Evolutionary conservation across 2,888 invertebrate species (phyloP).

Genomic region (Campoplex capitator): DNA sequence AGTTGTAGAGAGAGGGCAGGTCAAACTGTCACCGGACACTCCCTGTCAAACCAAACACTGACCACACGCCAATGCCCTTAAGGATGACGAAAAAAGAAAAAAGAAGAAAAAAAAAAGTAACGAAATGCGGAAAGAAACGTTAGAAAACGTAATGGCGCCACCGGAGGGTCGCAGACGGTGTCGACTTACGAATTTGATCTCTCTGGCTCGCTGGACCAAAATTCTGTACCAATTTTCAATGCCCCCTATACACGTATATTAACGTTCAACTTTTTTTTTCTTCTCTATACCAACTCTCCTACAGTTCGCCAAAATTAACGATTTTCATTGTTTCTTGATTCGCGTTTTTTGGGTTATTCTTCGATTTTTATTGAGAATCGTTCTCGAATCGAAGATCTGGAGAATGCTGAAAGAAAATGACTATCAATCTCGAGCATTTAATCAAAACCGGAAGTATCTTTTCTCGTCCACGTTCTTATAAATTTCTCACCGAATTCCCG

Average conservation of each 20-base stretch:
- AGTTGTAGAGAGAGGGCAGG: slow-evolving; percentile 68
- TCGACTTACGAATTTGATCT: slow-evolving; percentile 76
- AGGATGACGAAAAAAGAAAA: slow-evolving; percentile 34
- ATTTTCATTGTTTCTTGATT: neutral
- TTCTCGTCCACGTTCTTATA: neutral
- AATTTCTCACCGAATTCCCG: neutral
- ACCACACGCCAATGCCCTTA: slow-evolving; percentile 73
- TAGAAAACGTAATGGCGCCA: slow-evolving; percentile 47
- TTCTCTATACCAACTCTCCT: neutral
- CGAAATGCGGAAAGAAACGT: slow-evolving; percentile 4
- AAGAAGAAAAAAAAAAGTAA: slow-evolving; percentile 37
- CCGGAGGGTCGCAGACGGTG: slow-evolving; percentile 68
- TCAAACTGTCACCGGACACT: slow-evolving; percentile 72
- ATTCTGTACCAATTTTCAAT: slow-evolving; percentile 54
- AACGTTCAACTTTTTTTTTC: neutral
- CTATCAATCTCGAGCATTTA: neutral
- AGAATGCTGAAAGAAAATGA: neutral
- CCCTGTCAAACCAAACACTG: slow-evolving; percentile 79
- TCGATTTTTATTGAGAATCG: too few species aligned
- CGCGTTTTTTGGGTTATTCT: too few species aligned
- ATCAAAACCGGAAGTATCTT: neutral
- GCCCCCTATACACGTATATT: slow-evolving; percentile 33
- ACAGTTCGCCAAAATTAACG: neutral
- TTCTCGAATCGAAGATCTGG: too few species aligned
- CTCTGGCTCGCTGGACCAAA: slow-evolving; percentile 43